phyloP scores from a whole-genome alignment of 2,888 invertebrate species.

The Epinotia brunnichana region DNA sequence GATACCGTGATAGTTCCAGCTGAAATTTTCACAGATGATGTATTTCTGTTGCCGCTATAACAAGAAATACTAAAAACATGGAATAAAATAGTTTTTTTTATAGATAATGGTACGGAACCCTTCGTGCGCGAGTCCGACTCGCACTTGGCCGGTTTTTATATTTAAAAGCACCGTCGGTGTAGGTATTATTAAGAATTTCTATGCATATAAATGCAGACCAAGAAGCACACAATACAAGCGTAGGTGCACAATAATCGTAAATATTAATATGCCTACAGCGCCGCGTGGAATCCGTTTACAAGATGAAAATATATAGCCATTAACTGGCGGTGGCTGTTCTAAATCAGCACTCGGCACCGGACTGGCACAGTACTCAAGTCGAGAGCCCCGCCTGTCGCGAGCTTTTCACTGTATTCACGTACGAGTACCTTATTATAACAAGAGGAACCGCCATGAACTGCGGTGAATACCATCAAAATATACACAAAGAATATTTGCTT shows the following conservation, averaged over 20 bases:
- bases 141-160: too few relatives aligned
- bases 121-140: too few relatives aligned
- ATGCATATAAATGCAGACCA: too few relatives aligned
- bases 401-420: slow-evolving; percentile 31
- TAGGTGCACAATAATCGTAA: slow-evolving; percentile 25
- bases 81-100: too few relatives aligned
- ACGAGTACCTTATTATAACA: slow-evolving; percentile 39
- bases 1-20: too few relatives aligned
- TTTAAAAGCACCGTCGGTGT: too few relatives aligned
- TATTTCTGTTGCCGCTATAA: too few relatives aligned
- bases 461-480: slow-evolving; percentile 5
- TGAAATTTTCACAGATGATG: too few relatives aligned
- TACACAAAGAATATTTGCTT: slow-evolving; percentile 11
- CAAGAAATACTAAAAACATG: too few relatives aligned
- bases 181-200: too few relatives aligned
- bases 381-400: slow-evolving; percentile 24
- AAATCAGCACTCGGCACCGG: slow-evolving; percentile 27
- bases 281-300: slow-evolving; percentile 22
- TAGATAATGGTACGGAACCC: too few relatives aligned
- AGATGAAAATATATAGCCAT: slow-evolving; percentile 28
- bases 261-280: slow-evolving; percentile 9
- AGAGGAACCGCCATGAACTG: slow-evolving; percentile 22
- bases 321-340: slow-evolving; percentile 22
- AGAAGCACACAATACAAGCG: background rate
- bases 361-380: slow-evolving; percentile 24